Evolutionary conservation across 2,888 invertebrate genomes (phyloP), one percentile per base, ranked within the genome.

Genomic region (Panopea generosa): DNA sequence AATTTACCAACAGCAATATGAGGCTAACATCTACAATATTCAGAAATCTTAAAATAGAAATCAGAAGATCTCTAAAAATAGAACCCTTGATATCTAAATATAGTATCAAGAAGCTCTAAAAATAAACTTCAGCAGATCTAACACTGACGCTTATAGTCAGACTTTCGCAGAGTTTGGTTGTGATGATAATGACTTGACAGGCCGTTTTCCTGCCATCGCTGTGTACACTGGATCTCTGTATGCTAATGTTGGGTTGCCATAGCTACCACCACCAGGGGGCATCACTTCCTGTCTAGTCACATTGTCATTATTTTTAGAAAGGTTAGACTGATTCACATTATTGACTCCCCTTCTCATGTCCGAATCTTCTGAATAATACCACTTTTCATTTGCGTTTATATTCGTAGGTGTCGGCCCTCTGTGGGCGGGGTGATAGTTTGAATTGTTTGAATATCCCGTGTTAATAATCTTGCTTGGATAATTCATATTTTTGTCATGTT

Each of bases 121-220:
- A 33, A 4, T 33, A 33, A 7, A 4, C 11, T 33, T 16, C 52
- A 52, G 24, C 24, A 16, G 26, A 26, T 52, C 52, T 26, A 52
- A 52, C 22, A 47, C 24, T 57, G 38, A 26, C n/a, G 43, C 26
- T 56, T 63, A 55, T 24, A 65, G 76, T 88, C 87, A 89, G 43
- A 89, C 89, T 85, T 89, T 89, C 2, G 89, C 88, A 11, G 88
- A 88, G 22, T 85, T 85, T 9, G 89, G 84, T 52, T 88, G 87
- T 47, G 88, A 86, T 24, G 85, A 66, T 29, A 86, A 70, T 7
- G 84, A 67, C 52, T 85, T 79, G 7, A 84, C 86, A 26, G 82
- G 79, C 47, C 86, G 74, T 70, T 84, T 85, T 24, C 83, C 86
- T 22, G 84, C 85, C 66, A 83, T 77, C n/a, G 84, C 66, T 47